These are phyloP conservation scores for Bembecia ichneumoniformis DNA, from an alignment of 2,888 invertebrate genomes.

Conservation along the genomic window DNA sequence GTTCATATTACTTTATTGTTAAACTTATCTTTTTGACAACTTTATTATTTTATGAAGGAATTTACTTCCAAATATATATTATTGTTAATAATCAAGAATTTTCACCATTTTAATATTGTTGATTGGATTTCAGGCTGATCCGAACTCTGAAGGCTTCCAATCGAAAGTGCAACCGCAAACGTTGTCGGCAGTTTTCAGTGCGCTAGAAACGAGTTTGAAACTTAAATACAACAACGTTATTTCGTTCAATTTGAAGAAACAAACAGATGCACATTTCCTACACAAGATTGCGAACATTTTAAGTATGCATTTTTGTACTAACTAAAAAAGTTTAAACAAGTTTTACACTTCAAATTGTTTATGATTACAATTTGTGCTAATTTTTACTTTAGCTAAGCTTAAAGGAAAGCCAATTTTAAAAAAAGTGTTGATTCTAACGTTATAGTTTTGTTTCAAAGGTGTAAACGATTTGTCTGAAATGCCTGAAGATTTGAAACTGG, in stretches of 20 bases:
- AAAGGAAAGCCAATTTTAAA: too few species aligned
- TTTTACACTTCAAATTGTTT: too few species aligned
- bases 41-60: too few species aligned
- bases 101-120: background rate
- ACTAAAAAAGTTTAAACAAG: too few species aligned
- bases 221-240: constrained; percentile 27
- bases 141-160: constrained; percentile 6
- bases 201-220: constrained; percentile 32
- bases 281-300: constrained; percentile 15
- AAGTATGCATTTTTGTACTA: constrained; percentile 11
- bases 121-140: constrained; percentile 15
- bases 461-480: constrained; percentile 18
- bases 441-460: constrained; percentile 14
- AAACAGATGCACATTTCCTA: constrained; percentile 11
- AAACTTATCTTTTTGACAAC: too few species aligned
- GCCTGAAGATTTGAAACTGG: constrained; percentile 12
- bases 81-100: too few species aligned
- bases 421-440: constrained; percentile 7
- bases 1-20: too few species aligned
- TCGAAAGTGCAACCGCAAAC: constrained; percentile 16
- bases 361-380: too few species aligned
- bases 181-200: constrained; percentile 24
- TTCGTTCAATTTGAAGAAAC: constrained; percentile 19
- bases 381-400: too few species aligned
- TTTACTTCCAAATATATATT: too few species aligned